Percentiles rank a stretch among this genome's conserved stretches.
Conservation (phyloP, 2,113 vertebrate species). For the Actenoides lindsayi region DNA sequence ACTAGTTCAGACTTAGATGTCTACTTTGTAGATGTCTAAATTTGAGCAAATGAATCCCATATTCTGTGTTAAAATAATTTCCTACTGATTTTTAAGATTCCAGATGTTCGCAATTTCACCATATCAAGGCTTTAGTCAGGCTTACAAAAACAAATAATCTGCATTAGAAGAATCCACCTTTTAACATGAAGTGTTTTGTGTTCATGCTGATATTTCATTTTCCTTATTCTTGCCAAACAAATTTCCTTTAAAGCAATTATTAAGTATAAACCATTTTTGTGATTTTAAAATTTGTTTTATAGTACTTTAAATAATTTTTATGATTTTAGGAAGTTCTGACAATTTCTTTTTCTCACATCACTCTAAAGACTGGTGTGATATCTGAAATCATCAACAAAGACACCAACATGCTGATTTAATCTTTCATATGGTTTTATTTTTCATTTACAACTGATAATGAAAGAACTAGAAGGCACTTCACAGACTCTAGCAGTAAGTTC, state of each 20-base stretch:
- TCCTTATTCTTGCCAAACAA: not conserved
- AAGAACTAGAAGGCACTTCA: conserved; percentile 9
- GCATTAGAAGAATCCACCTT: not conserved
- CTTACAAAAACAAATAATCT: conserved; percentile 32
- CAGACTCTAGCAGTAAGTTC: not conserved
- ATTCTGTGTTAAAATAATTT: conserved; percentile 22
- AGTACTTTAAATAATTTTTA: not conserved
- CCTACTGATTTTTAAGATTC: conserved; percentile 23
- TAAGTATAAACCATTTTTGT: not conserved
- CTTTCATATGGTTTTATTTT: conserved; percentile 26
- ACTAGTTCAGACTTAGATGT: not conserved
- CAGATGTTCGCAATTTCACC: conserved; percentile 39
- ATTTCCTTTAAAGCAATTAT: not conserved
- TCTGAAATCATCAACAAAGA: not conserved
- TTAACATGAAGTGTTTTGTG: not conserved
- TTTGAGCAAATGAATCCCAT: conserved; percentile 36
- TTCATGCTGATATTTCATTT: not conserved
- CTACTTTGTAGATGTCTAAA: conserved; percentile 23
- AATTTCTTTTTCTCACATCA: not conserved
- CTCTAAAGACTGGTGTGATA: not conserved
- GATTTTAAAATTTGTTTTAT: not conserved
- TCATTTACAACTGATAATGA: conserved; percentile 1
- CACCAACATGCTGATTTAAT: not conserved
- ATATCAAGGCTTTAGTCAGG: not conserved
- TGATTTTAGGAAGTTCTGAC: not conserved